Evolutionary conservation across 2,888 invertebrate genomes (phyloP).

Genomic region (Caradrina clavipalpis): DNA sequence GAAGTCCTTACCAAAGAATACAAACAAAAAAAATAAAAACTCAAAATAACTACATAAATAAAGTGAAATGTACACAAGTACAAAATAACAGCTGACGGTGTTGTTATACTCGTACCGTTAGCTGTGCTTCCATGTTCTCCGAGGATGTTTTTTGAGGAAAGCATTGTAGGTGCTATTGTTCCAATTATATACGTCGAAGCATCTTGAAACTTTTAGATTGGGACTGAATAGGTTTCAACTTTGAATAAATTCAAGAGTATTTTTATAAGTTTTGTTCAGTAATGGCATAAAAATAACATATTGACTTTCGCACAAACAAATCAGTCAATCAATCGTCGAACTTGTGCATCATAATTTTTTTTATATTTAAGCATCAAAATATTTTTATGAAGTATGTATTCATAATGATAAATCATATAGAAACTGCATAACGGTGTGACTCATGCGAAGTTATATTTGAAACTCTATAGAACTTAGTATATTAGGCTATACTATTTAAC

Average conservation of each 20-base stretch:
- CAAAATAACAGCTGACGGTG: too few species aligned
- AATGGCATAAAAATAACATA: conserved; percentile 2
- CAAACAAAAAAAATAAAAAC: too few species aligned
- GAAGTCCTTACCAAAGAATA: too few species aligned
- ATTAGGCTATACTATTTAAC: too few species aligned
- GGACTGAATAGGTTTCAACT: too few species aligned
- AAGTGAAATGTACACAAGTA: too few species aligned
- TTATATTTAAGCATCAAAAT: neutral
- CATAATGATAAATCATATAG: neutral
- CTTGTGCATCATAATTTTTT: neutral
- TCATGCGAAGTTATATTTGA: neutral
- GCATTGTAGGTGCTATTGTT: neutral
- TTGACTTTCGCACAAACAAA: conserved; percentile 9
- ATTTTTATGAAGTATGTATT: conserved; percentile 6
- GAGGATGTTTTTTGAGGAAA: too few species aligned
- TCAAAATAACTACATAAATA: too few species aligned
- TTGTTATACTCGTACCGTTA: too few species aligned
- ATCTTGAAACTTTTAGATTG: too few species aligned
- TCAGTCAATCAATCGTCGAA: neutral
- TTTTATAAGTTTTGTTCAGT: neutral
- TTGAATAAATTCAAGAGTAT: neutral
- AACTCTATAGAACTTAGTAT: neutral
- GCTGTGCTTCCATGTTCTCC: too few species aligned
- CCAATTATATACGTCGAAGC: neutral
- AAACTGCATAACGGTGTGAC: neutral